These are phyloP conservation scores for Gallinago paraguaiae DNA, from an alignment of 2,113 vertebrate species.

Conservation along the genomic window DNA sequence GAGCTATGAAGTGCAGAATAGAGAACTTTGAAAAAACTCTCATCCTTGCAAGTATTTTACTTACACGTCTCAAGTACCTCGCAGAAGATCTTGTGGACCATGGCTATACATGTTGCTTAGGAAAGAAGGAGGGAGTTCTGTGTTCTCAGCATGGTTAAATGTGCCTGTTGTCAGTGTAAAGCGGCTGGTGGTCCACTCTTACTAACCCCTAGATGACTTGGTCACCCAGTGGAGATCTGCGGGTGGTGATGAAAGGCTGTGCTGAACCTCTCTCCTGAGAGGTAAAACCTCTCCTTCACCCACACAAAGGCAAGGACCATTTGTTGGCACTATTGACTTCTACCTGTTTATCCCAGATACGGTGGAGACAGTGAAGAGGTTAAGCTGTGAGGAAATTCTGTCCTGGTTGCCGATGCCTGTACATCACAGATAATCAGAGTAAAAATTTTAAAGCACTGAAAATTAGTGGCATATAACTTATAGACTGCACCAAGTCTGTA, in stretches of 20 bases:
- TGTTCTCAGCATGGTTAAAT: neutral
- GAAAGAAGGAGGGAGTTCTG: neutral
- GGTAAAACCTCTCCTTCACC: no score
- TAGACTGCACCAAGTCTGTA: conserved; percentile 61
- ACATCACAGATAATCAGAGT: neutral
- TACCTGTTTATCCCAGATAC: neutral
- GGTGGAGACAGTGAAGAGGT: neutral
- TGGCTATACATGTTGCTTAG: neutral
- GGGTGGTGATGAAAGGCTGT: no score
- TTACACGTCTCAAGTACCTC: neutral
- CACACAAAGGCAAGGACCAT: no score
- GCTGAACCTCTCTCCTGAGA: no score
- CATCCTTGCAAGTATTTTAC: neutral
- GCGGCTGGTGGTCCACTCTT: neutral
- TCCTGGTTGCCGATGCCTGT: neutral
- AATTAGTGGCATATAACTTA: conserved; percentile 50
- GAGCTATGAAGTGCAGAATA: neutral
- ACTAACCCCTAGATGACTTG: no score
- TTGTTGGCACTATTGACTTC: neutral
- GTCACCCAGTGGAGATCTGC: no score
- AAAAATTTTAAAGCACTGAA: neutral
- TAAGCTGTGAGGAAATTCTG: neutral
- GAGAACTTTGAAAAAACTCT: neutral
- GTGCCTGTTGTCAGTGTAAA: neutral
- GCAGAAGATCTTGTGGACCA: neutral